Conservation (phyloP, 1,140 invertebrate genomes). For the Drosophila prosaltans region DNA sequence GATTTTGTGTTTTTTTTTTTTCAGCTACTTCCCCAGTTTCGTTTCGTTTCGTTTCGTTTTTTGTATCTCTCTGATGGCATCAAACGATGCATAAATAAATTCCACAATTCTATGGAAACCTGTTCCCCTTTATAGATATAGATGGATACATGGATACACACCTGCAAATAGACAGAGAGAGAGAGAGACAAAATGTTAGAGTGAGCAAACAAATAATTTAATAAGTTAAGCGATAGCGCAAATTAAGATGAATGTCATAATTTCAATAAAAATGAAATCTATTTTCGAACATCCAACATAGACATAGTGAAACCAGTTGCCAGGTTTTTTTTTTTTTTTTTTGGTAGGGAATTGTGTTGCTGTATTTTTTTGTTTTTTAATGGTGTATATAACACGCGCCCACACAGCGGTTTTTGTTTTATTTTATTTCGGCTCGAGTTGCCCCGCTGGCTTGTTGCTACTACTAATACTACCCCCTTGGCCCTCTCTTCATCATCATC, state of each 20-base stretch:
- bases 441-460: not conserved
- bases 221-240: constrained; percentile 74
- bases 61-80: constrained; percentile 14
- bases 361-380: constrained; percentile 28
- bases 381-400: constrained; percentile 49
- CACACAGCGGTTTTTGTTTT: constrained; percentile 27
- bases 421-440: not conserved
- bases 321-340: not conserved
- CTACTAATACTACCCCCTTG: not conserved
- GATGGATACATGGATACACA: constrained; percentile 44
- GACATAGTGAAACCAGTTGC: constrained; percentile 46
- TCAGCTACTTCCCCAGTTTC: constrained; percentile 18
- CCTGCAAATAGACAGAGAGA: constrained; percentile 54
- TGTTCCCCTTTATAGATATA: constrained; percentile 25
- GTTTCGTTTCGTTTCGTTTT: not conserved
- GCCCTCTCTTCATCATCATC: not conserved
- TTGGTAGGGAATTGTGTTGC: constrained; percentile 25
- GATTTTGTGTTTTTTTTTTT: constrained; percentile 7
- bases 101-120: constrained; percentile 43
- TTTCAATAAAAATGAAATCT: constrained; percentile 79
- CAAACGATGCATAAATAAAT: constrained; percentile 50
- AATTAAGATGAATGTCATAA: constrained; percentile 82
- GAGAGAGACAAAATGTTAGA: not conserved
- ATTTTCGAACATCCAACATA: constrained; percentile 46
- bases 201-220: constrained; percentile 46